Conservation (phyloP, 2,888 invertebrate species). For the Rhogogaster chlorosoma region DNA sequence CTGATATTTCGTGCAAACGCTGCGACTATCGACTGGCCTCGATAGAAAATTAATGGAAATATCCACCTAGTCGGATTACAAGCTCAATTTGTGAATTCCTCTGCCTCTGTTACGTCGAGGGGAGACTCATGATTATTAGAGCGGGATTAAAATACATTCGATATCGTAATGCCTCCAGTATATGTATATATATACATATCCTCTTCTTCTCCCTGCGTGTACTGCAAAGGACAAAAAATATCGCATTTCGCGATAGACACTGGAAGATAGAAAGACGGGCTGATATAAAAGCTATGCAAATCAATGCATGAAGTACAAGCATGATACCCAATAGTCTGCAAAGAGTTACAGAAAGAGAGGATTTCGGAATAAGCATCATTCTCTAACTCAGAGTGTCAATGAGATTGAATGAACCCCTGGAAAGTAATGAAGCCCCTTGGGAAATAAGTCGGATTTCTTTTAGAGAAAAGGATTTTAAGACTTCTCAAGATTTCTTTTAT, state of each 20-base stretch:
- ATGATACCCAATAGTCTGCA: not conserved
- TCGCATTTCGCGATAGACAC: not conserved
- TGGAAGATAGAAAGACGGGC: not conserved
- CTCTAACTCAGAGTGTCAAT: not conserved
- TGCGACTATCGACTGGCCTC: not conserved
- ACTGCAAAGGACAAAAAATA: not conserved
- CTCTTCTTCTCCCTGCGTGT: not conserved
- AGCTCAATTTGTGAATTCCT: slow-evolving; percentile 65
- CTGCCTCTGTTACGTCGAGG: slow-evolving; percentile 56
- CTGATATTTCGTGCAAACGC: slow-evolving; percentile 5
- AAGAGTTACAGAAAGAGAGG: not conserved
- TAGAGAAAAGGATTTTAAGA: not conserved
- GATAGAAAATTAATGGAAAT: slow-evolving; percentile 50
- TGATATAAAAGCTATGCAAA: not conserved
- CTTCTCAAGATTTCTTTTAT: not conserved
- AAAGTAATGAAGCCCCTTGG: slow-evolving; percentile 15
- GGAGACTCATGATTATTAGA: slow-evolving; percentile 64
- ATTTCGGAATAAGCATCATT: not conserved
- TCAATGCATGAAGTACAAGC: not conserved
- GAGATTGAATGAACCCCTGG: not conserved
- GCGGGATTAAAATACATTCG: slow-evolving; percentile 69
- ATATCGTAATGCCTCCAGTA: slow-evolving; percentile 46
- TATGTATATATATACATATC: not conserved
- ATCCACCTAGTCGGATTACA: slow-evolving; percentile 46
- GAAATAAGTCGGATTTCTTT: slow-evolving; percentile 1